Evolutionary conservation across 1,140 invertebrate genomes (phyloP).

Genomic region (Acromyrmex heyeri): DNA sequence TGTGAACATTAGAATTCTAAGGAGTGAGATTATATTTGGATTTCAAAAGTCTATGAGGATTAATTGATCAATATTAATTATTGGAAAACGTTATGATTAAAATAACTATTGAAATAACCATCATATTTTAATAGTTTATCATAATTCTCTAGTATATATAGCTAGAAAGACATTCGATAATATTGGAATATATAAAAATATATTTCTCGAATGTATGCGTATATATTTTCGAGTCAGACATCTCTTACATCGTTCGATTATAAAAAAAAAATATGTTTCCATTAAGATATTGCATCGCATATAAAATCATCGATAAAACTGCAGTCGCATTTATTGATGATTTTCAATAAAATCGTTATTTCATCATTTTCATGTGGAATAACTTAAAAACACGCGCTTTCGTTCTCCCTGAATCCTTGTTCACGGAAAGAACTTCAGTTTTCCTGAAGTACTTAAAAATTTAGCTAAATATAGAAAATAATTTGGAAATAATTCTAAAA

Average conservation of each 20-base stretch:
- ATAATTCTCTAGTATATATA: neutral
- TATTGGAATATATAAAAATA: conserved; percentile 10
- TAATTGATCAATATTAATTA: conserved; percentile 10
- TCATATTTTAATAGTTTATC: neutral
- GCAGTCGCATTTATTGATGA: neutral
- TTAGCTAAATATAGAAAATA: no score
- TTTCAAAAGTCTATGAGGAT: neutral
- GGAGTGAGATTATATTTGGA: neutral
- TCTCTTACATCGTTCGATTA: neutral
- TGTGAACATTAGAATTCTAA: neutral
- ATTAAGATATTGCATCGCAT: neutral
- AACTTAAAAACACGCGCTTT: neutral
- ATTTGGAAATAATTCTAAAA: no score
- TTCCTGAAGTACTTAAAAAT: no score
- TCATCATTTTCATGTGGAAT: neutral
- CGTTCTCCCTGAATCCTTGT: neutral
- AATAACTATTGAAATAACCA: neutral
- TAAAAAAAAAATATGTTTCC: neutral
- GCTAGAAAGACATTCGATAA: neutral
- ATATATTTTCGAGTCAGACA: neutral
- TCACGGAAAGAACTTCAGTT: no score
- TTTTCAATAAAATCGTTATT: neutral
- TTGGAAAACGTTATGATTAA: conserved; percentile 1
- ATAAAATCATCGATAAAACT: neutral
- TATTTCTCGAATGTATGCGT: neutral